Percentiles rank a stretch among this genome's conserved stretches.
Conservation (phyloP, 1,140 invertebrate genomes). For the Diuraphis noxia region DNA sequence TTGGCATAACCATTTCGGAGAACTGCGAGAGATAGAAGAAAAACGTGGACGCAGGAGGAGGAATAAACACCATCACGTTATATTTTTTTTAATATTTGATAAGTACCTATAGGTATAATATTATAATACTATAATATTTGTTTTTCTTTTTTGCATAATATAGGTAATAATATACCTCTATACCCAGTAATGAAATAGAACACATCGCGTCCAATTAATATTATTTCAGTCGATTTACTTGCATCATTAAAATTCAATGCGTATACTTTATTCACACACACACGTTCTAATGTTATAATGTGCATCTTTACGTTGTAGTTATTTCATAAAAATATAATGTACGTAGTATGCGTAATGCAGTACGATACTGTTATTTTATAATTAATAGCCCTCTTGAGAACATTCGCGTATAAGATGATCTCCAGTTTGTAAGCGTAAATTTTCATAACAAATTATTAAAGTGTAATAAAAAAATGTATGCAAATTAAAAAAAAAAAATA, state of each 20-base stretch:
- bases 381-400: neutral
- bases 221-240: neutral
- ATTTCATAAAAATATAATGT: neutral
- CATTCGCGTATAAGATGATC: neutral
- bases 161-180: too few relatives aligned
- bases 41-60: neutral
- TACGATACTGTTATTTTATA: slow-evolving; percentile 4
- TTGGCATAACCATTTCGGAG: neutral
- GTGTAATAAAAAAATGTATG: neutral
- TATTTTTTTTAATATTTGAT: neutral
- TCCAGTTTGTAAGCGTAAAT: neutral
- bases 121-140: too few relatives aligned
- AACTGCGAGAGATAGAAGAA: neutral
- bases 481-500: neutral
- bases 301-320: neutral
- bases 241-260: neutral
- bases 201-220: neutral
- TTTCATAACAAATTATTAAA: neutral
- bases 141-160: neutral
- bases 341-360: neutral
- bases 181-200: neutral
- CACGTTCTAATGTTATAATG: neutral
- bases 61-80: neutral
- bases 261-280: neutral
- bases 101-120: too few relatives aligned